Conservation (phyloP, 2,113 vertebrate genomes). For the Mungos mungo region DNA sequence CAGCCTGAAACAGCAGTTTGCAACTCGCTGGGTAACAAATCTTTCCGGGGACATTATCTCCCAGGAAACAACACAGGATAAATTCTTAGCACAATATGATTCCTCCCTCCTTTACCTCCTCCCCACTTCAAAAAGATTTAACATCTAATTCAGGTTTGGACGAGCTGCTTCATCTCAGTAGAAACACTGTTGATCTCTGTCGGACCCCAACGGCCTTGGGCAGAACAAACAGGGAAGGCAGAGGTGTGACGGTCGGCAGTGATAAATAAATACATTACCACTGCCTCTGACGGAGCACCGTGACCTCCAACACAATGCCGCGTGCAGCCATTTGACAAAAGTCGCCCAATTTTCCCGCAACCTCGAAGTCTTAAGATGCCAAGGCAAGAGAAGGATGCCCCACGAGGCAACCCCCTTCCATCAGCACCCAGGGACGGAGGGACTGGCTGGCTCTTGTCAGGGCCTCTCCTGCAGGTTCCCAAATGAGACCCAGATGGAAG, state of each 20-base stretch:
- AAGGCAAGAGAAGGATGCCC: constrained; percentile 53
- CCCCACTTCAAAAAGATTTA: constrained; percentile 91
- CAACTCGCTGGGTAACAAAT: constrained; percentile 88
- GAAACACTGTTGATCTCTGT: constrained; percentile 89
- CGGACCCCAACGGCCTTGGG: constrained; percentile 88
- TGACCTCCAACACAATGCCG: constrained; percentile 85
- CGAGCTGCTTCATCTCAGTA: constrained; percentile 87
- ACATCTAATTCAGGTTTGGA: constrained; percentile 92
- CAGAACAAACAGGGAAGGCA: constrained; percentile 83
- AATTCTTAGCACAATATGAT: constrained; percentile 87
- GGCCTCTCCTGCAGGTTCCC: not conserved
- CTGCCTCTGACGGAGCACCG: constrained; percentile 82
- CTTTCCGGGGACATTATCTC: constrained; percentile 88
- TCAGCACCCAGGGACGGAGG: not conserved
- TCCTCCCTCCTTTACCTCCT: constrained; percentile 82
- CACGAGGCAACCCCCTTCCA: not conserved
- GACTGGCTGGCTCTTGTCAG: too few species aligned
- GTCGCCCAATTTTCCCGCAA: constrained; percentile 73
- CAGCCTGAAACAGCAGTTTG: constrained; percentile 90
- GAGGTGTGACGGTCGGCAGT: constrained; percentile 78
- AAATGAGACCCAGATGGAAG: not conserved
- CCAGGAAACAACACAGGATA: constrained; percentile 89
- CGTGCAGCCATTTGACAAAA: constrained; percentile 80
- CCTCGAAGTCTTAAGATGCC: constrained; percentile 75
- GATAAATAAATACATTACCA: constrained; percentile 90